Evolutionary conservation across 2,797 vertebrate genomes (phyloP).

Genomic region (Poeciliopsis turneri): DNA sequence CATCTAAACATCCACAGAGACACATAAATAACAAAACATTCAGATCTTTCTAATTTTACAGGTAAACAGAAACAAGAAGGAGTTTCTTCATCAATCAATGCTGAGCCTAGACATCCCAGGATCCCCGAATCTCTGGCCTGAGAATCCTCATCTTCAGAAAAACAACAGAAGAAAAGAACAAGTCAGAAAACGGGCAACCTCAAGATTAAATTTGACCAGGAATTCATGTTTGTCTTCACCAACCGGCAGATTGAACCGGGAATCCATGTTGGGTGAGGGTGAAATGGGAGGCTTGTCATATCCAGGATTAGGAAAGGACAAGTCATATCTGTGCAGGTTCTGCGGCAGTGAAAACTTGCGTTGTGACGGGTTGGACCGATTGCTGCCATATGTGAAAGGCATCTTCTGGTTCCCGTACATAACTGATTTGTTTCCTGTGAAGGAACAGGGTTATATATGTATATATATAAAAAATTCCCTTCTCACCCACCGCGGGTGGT

Average conservation of each 20-base stretch:
- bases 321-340: no score
- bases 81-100: background rate
- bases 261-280: no score
- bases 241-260: background rate
- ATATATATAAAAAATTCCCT: no score
- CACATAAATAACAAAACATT: background rate
- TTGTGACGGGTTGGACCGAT: background rate
- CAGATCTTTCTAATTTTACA: background rate
- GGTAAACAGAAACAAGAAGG: background rate
- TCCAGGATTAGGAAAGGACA: background rate
- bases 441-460: no score
- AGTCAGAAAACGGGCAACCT: background rate
- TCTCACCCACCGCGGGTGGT: no score
- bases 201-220: background rate
- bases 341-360: background rate
- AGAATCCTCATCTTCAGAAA: background rate
- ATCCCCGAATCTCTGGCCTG: background rate
- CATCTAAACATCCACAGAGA: background rate
- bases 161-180: background rate
- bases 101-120: background rate
- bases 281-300: background rate
- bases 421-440: background rate
- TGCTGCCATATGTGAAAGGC: background rate
- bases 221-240: background rate
- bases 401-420: background rate